These are phyloP conservation scores for Cyprinodon brontotheroides DNA, from an alignment of 2,113 vertebrate genomes.

Conservation along the genomic window DNA sequence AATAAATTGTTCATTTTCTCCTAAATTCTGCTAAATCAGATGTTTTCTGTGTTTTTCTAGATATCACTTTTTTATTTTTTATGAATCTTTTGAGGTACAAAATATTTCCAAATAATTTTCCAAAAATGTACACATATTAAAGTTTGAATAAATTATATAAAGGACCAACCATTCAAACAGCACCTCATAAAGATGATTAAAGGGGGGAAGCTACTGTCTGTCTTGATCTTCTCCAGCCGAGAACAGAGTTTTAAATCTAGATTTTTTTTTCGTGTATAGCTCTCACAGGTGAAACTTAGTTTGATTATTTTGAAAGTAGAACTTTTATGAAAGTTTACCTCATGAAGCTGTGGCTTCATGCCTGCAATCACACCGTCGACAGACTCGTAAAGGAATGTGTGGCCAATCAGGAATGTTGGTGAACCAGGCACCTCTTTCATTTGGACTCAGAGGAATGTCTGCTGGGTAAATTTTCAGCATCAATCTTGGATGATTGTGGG, in stretches of 20 bases:
- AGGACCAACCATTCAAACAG: neutral
- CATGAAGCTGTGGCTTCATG: conserved; percentile 8
- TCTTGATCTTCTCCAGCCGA: neutral
- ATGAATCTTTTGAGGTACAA: neutral
- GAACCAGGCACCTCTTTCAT: conserved; percentile 71
- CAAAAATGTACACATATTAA: neutral
- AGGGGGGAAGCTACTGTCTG: neutral
- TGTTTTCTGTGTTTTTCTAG: neutral
- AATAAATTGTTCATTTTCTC: neutral
- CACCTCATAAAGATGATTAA: neutral
- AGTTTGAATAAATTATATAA: neutral
- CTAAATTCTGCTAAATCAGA: neutral
- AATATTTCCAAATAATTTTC: neutral
- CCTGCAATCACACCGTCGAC: conserved; percentile 42
- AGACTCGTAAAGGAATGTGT: conserved; percentile 60
- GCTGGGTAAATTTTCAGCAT: conserved; percentile 59
- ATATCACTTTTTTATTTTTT: neutral
- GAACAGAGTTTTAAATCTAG: neutral
- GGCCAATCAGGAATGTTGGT: conserved; percentile 71
- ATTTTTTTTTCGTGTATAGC: neutral
- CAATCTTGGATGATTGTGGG: conserved; percentile 45
- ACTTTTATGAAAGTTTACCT: conserved; percentile 28
- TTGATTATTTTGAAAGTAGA: conserved; percentile 17
- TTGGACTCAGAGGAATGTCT: conserved; percentile 62
- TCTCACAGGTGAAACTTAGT: conserved; percentile 17